These are phyloP conservation scores for Asbolus verrucosus DNA, from an alignment of 1,140 invertebrate genomes.

Conservation along the genomic window DNA sequence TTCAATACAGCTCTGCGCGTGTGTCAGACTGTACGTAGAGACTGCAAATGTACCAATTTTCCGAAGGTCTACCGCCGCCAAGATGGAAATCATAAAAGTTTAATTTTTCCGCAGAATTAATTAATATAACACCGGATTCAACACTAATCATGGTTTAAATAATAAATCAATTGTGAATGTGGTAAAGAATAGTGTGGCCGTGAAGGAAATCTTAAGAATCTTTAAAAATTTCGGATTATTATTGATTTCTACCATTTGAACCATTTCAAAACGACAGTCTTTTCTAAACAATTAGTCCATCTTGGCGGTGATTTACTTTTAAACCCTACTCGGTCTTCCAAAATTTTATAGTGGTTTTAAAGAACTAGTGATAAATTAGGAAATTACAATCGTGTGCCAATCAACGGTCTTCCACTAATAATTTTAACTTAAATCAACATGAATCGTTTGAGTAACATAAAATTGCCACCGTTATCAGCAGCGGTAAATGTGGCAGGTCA, in stretches of 20 bases:
- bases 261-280: background rate
- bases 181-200: background rate
- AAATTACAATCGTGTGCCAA: background rate
- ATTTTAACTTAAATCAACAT: conserved; percentile 59
- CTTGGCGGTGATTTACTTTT: conserved; percentile 53
- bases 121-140: conserved; percentile 12
- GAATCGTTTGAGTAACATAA: conserved; percentile 72
- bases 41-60: conserved; percentile 57
- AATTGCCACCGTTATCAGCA: conserved; percentile 78
- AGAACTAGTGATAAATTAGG: background rate
- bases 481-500: conserved; percentile 84
- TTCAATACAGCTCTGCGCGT: conserved; percentile 36
- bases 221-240: conserved; percentile 1
- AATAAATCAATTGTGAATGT: background rate
- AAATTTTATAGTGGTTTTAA: conserved; percentile 30
- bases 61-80: conserved; percentile 54
- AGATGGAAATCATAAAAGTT: conserved; percentile 55
- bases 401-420: conserved; percentile 23
- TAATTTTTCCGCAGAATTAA: conserved; percentile 43
- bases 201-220: conserved; percentile 14
- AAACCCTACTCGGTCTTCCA: conserved; percentile 26
- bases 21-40: conserved; percentile 48
- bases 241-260: conserved; percentile 8
- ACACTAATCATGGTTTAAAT: conserved; percentile 27
- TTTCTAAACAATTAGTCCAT: conserved; percentile 46